A percentile compares a stretch with the other conserved stretches of the same genome.
Evolutionary conservation across 2,888 invertebrate species (phyloP).

Genomic region (Hirtodrosophila cameraria): DNA sequence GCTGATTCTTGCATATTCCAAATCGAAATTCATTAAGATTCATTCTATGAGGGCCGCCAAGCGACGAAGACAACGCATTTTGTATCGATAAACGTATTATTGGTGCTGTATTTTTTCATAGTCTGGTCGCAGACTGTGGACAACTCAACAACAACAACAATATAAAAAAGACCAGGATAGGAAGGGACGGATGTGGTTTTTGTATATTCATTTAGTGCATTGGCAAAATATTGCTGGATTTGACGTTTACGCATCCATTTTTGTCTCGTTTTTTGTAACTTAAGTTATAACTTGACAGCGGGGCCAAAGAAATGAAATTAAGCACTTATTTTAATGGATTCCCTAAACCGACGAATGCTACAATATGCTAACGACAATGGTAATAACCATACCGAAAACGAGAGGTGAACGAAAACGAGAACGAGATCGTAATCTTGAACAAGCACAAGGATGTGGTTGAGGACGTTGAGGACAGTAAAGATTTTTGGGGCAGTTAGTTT

Average conservation of each 20-base stretch:
- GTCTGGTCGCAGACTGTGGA: slow-evolving; percentile 30
- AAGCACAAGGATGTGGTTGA: slow-evolving; percentile 4
- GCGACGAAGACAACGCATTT: slow-evolving; percentile 42
- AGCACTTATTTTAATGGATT: slow-evolving; percentile 76
- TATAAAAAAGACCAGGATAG: no score
- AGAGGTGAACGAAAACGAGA: slow-evolving; percentile 10
- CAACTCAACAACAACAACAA: no score
- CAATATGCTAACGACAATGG: slow-evolving; percentile 25
- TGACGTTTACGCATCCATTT: slow-evolving; percentile 64
- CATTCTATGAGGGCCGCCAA: slow-evolving; percentile 57
- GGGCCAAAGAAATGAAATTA: slow-evolving; percentile 58
- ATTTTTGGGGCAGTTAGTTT: slow-evolving; percentile 27
- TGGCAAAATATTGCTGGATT: slow-evolving; percentile 25
- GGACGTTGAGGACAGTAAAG: slow-evolving; percentile 43
- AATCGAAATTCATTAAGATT: slow-evolving; percentile 79
- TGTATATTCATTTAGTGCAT: background rate
- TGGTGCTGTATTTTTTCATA: slow-evolving; percentile 31
- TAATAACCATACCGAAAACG: slow-evolving; percentile 15
- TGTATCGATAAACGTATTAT: slow-evolving; percentile 40
- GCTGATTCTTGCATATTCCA: slow-evolving; percentile 61
- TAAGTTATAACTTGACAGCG: slow-evolving; percentile 60
- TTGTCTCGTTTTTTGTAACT: slow-evolving; percentile 65
- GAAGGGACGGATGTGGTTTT: slow-evolving; percentile 44
- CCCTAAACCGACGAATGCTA: slow-evolving; percentile 48
- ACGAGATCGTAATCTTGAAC: slow-evolving; percentile 1